Evolutionary conservation across 1,140 invertebrate genomes (phyloP).

Genomic region (Bombus affinis): DNA sequence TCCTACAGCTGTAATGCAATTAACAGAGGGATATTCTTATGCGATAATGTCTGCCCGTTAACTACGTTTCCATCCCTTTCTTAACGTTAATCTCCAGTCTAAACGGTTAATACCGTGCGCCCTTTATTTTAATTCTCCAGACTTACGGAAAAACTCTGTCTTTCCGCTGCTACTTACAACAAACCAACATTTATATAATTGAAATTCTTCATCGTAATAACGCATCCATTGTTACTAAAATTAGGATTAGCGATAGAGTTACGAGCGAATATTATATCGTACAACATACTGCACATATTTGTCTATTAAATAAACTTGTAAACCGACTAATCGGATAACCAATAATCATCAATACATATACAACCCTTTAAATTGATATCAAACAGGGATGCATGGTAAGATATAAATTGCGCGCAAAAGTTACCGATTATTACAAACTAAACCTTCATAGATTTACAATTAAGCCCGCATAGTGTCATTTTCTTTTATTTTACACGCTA

Average conservation of each 20-base stretch:
- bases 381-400: too few species aligned
- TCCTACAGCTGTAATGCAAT: conserved; percentile 26
- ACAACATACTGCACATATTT: background rate
- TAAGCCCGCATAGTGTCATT: too few species aligned
- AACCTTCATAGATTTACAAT: background rate
- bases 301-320: background rate
- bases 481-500: too few species aligned
- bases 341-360: background rate
- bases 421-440: background rate
- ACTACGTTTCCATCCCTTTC: too few species aligned
- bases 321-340: background rate
- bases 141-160: background rate
- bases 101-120: too few species aligned
- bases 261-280: background rate
- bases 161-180: too few species aligned
- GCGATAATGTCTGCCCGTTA: conserved; percentile 18
- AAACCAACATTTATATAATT: background rate
- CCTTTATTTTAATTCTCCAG: background rate
- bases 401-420: background rate
- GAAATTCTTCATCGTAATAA: background rate
- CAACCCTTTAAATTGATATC: background rate
- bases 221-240: background rate
- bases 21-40: conserved; percentile 38
- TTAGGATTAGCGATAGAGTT: background rate
- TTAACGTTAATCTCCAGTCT: background rate